Evolutionary conservation across 2,888 invertebrate species (phyloP), one percentile per base, ranked within the genome.

Genomic region (Pandemis heparana): DNA sequence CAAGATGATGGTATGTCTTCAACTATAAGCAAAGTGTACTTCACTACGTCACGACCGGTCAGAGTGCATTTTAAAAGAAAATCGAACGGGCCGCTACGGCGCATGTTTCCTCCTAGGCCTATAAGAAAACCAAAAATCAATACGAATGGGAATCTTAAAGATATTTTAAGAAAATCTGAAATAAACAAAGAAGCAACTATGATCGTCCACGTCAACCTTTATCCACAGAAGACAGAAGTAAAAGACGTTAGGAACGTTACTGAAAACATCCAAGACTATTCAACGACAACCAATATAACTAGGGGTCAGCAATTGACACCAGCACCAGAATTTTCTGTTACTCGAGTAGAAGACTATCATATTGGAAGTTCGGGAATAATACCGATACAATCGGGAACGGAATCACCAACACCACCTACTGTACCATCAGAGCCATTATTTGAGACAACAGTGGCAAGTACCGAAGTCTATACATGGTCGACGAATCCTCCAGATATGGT

Each of bases 171-270:
- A 9, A 77, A 79, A 68, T 75, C 71, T 4, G 77, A 80, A 72
- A 74, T 79, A 2, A 79, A 80, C 14, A 77, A 79, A 8, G 90
- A 77, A 79, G 94, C 95, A 56, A 96, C 96, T 81, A 95, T 96
- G 91, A 91, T 96, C 79, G 94, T 96, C 6, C 96, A 96, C 75
- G 87, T 96, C n/a, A 96, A 96, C 87, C 87, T 96, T 9, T 96
- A 95, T 81, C 95, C 95, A 69, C 95, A 93, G 65, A 94, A 90
- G 74, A 95, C 68, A 75, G 84, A 61, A 79, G 83, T 56, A 77
- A 85, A 74, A 81, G 63, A 73, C 48, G 82, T 71, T 76, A 77
- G 77, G 61, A 76, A 74, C 46, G 66, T 67, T 8, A 80, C 48
- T 9, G 76, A 78, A 74, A 56, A 75, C 75, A 62, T 70, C 23